Evolutionary conservation across 2,888 invertebrate genomes (phyloP).

Genomic region (Neelides folsomi): DNA sequence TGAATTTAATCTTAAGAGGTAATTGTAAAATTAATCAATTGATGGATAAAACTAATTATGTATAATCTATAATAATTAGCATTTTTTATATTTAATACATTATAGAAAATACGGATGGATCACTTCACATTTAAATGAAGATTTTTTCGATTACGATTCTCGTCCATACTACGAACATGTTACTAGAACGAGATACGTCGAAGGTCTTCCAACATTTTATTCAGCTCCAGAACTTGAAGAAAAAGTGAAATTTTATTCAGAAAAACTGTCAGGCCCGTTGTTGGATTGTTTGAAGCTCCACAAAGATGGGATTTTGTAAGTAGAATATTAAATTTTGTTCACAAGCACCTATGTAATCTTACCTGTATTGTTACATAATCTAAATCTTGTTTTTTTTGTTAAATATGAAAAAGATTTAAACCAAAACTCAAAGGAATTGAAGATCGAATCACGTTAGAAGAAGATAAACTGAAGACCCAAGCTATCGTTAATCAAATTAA

Average conservation of each 20-base stretch:
- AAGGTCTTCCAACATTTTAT: conserved; percentile 48
- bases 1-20: conserved; percentile 59
- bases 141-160: conserved; percentile 51
- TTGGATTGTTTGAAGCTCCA: conserved; percentile 55
- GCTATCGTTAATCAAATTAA: conserved; percentile 53
- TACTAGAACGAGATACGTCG: conserved; percentile 61
- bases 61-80: not conserved
- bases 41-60: not conserved
- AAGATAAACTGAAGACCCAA: conserved; percentile 7
- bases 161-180: conserved; percentile 57
- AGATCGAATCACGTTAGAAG: not conserved
- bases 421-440: not conserved
- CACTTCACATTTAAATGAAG: conserved; percentile 49
- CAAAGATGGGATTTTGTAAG: conserved; percentile 45
- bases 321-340: too few relatives aligned
- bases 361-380: conserved; percentile 2
- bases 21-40: not conserved
- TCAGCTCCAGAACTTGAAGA: conserved; percentile 39
- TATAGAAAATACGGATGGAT: conserved; percentile 61
- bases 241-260: conserved; percentile 36
- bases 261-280: conserved; percentile 46
- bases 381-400: not conserved
- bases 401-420: not conserved
- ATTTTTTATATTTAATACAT: not conserved
- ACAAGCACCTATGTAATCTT: too few relatives aligned